Conservation (phyloP, 2,113 vertebrate species). For the Ornithorhynchus anatinus region DNA sequence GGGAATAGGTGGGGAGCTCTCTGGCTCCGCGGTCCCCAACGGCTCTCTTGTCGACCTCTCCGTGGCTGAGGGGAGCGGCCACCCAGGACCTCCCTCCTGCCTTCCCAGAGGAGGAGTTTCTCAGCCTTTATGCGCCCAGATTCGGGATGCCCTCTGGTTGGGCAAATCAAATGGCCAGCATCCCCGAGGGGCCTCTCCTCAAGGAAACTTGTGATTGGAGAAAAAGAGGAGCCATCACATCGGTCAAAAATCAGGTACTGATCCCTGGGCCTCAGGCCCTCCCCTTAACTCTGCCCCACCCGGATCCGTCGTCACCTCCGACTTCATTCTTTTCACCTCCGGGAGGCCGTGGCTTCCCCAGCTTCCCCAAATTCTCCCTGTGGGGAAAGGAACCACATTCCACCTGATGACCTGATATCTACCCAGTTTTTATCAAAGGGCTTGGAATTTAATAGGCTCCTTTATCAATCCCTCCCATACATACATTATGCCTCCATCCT, state of each 20-base stretch:
- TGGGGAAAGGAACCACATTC: too few relatives aligned
- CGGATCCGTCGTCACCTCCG: neutral
- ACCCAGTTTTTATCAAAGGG: too few relatives aligned
- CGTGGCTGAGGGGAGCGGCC: neutral
- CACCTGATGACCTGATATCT: too few relatives aligned
- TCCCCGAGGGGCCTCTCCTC: neutral
- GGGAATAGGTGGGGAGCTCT: neutral
- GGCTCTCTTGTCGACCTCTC: neutral
- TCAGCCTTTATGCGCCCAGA: neutral
- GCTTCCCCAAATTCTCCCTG: too few relatives aligned
- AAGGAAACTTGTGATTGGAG: constrained; percentile 41
- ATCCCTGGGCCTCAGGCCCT: neutral
- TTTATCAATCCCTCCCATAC: too few relatives aligned
- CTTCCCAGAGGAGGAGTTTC: constrained; percentile 51
- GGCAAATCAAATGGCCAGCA: neutral
- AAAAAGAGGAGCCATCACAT: neutral
- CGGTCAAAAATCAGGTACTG: constrained; percentile 33
- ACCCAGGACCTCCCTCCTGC: neutral
- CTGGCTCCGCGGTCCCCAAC: neutral
- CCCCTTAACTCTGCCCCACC: neutral
- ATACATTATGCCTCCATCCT: too few relatives aligned
- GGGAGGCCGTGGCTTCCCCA: too few relatives aligned
- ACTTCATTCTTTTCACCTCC: too few relatives aligned
- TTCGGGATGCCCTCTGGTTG: neutral
- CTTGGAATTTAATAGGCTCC: too few relatives aligned